Base-by-base conservation (phyloP, 2,797 vertebrate genomes). In the Hydrophis major region DNA sequence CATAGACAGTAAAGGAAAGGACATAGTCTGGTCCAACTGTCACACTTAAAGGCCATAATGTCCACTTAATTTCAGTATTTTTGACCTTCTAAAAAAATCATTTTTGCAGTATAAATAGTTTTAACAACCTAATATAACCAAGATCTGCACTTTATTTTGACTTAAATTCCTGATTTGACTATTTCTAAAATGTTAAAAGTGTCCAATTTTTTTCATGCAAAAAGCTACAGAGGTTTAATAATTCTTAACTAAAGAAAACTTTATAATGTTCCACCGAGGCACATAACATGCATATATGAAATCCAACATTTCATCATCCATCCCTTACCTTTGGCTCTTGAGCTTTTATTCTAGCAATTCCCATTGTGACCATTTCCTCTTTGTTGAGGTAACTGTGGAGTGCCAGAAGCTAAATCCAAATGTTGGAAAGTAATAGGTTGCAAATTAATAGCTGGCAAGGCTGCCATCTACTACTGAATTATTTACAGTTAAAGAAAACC, bases 321-420 rank as follows among this genome's bases (percentile, higher is more conserved):
- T 16, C 95, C 95, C 89, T 93, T 96, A 4, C 47, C 87, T 4
- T 92, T 16, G 25, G 88, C 32, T 91, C 63, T 95, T 95, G 86
- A 28, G 3, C 4, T 25, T 60, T 93, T 94, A 94, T 32, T 94
- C 4, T 32, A 94, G 53, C 57, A 32, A 94, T 83, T 28, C 94
- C 78, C 22, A 42, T 25, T 87, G 61, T 90, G 63, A 63, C 66
- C 37, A 90, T 91, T 93, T 94, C 47, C 89, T 96, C 93, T 93
- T 90, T 86, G 69, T 55, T 94, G 94, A 89, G 32, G 93, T 90
- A 57, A 5, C 32, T 93, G 32, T 69, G 93, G 93, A 78, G 56
- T 93, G 91, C 91, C 93, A 94, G 92, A 94, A 90, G 90, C 94
- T 95, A 95, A 96, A 96, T 90, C 89, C 91, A 91, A 92, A 89